Evolutionary conservation across 2,888 invertebrate genomes (phyloP).

Genomic region (Cosmia pyralina): DNA sequence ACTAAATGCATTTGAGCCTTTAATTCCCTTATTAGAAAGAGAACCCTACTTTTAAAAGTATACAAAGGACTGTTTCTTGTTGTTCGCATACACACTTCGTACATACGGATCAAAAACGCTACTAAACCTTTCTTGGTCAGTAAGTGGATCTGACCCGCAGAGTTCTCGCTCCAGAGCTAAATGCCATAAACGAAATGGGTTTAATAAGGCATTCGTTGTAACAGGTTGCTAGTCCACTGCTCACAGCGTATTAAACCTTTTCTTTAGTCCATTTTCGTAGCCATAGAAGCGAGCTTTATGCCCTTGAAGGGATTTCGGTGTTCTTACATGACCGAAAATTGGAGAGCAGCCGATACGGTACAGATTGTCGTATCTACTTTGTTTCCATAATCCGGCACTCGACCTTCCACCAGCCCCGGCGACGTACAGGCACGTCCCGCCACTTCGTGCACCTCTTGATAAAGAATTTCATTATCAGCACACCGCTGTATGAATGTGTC

Average conservation of each 20-base stretch:
- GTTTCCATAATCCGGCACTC: slow-evolving; percentile 64
- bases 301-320: slow-evolving; percentile 30
- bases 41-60: slow-evolving; percentile 4
- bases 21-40: slow-evolving; percentile 21
- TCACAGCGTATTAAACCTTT: slow-evolving; percentile 38
- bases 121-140: slow-evolving; percentile 43
- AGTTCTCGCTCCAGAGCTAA: slow-evolving; percentile 34
- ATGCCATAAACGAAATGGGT: slow-evolving; percentile 47
- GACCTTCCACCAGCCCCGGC: slow-evolving; percentile 66
- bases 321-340: slow-evolving; percentile 34
- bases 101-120: slow-evolving; percentile 21
- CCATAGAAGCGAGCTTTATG: slow-evolving; percentile 39
- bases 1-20: slow-evolving; percentile 32
- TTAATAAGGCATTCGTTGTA: slow-evolving; percentile 55
- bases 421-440: slow-evolving; percentile 76
- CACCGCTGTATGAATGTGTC: slow-evolving; percentile 78
- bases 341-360: slow-evolving; percentile 38
- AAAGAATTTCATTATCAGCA: slow-evolving; percentile 86
- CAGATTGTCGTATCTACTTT: slow-evolving; percentile 58
- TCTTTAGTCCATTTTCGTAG: slow-evolving; percentile 32
- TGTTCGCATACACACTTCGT: slow-evolving; percentile 21
- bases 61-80: slow-evolving; percentile 13
- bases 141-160: slow-evolving; percentile 39
- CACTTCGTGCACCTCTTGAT: slow-evolving; percentile 81
- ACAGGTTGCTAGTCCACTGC: slow-evolving; percentile 49